A percentile compares a stretch with the other conserved stretches of the same genome.
phyloP scores from a whole-genome alignment of 2,888 invertebrate species.

The Eupithecia dodoneata region DNA sequence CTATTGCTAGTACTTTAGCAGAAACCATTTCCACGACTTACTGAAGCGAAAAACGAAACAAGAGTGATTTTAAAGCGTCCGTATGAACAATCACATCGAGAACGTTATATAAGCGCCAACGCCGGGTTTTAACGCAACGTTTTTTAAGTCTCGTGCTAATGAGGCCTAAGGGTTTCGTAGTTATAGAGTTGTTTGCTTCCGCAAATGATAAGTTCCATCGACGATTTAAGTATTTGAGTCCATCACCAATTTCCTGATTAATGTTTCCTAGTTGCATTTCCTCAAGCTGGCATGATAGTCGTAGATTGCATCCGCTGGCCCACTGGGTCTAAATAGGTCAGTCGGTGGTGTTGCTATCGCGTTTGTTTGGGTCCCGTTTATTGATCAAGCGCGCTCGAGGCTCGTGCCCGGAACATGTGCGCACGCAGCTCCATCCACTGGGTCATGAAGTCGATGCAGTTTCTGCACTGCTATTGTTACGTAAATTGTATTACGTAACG shows the following conservation, averaged over 20 bases:
- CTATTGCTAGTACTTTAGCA: too few relatives aligned
- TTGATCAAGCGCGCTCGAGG: conserved; percentile 63
- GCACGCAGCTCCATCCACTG: conserved; percentile 64
- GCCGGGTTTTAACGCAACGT: too few relatives aligned
- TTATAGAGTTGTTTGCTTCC: conserved; percentile 4
- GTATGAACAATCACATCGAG: too few relatives aligned
- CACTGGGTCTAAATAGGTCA: conserved; percentile 68
- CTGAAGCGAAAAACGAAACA: too few relatives aligned
- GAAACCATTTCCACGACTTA: too few relatives aligned
- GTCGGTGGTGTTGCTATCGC: conserved; percentile 60
- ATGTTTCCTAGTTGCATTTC: conserved; percentile 34
- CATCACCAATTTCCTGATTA: conserved; percentile 9
- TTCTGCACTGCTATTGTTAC: conserved; percentile 45
- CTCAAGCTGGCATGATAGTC: conserved; percentile 25
- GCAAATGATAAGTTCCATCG: neutral
- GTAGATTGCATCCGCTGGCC: conserved; percentile 40
- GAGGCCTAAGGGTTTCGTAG: neutral
- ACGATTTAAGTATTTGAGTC: conserved; percentile 11
- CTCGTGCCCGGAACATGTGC: conserved; percentile 54
- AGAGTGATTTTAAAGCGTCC: too few relatives aligned
- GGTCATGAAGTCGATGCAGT: conserved; percentile 53
- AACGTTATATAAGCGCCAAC: too few relatives aligned
- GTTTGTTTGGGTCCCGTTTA: conserved; percentile 81
- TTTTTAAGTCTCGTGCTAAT: too few relatives aligned
- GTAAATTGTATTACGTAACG: conserved; percentile 36